Evolutionary conservation across 35 echinoderm and acorn worm species (phyloP).

Genomic region (Apostichopus californicus): DNA sequence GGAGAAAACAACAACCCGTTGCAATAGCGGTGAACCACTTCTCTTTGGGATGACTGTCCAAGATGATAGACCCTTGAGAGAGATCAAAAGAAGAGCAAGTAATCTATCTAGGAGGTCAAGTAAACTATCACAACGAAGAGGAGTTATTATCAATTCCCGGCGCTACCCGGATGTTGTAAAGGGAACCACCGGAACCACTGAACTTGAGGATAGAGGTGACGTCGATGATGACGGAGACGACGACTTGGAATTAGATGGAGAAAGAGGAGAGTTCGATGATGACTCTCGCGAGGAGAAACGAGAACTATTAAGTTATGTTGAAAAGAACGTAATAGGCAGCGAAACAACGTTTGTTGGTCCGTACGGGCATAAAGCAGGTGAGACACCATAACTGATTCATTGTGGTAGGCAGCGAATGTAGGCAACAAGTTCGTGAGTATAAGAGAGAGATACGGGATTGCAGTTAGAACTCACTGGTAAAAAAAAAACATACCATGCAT

Average conservation of each 20-base stretch:
- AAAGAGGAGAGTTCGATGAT: background rate
- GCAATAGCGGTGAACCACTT: background rate
- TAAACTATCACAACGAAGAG: background rate
- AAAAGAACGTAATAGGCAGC: conserved; percentile 77
- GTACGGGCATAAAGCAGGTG: conserved; percentile 78
- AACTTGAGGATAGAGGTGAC: background rate
- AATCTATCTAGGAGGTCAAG: background rate
- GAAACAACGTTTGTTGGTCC: conserved; percentile 73
- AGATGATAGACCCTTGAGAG: background rate
- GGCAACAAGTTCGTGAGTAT: no score
- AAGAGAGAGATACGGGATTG: no score
- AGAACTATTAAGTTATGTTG: conserved; percentile 63
- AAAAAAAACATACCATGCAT: no score
- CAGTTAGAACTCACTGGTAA: no score
- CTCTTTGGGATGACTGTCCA: conserved; percentile 12
- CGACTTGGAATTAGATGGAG: background rate
- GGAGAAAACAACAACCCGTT: background rate
- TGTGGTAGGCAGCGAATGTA: background rate
- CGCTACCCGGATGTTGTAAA: conserved; percentile 20
- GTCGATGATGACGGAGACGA: background rate
- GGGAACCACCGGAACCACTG: background rate
- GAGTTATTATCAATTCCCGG: background rate
- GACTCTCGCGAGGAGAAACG: conserved; percentile 30
- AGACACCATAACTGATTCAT: background rate
- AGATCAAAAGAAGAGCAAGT: conserved; percentile 25